Conservation (phyloP, 1,140 invertebrate genomes). For the Drosophila neocordata region DNA sequence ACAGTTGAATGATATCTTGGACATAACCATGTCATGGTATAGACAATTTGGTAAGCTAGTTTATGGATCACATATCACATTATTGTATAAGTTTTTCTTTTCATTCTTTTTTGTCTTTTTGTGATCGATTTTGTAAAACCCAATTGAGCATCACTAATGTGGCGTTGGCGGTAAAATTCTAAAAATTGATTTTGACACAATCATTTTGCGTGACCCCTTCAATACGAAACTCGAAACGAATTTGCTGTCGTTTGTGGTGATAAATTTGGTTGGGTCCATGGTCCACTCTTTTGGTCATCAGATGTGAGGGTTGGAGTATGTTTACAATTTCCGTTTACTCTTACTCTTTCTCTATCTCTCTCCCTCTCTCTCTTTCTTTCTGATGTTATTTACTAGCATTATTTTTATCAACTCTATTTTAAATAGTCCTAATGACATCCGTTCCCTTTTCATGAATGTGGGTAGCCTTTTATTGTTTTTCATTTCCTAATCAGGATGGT, state of each 20-base stretch:
- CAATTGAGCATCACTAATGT: constrained; percentile 72
- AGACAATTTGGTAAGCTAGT: no score
- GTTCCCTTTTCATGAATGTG: constrained; percentile 48
- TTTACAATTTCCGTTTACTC: constrained; percentile 44
- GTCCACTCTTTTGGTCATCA: constrained; percentile 9
- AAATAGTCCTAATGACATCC: constrained; percentile 78
- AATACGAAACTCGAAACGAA: constrained; percentile 41
- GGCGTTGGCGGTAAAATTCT: constrained; percentile 52
- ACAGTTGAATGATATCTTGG: not conserved
- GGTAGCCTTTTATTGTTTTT: constrained; percentile 76
- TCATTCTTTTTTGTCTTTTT: not conserved
- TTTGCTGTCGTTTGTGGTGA: constrained; percentile 38
- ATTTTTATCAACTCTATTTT: constrained; percentile 58
- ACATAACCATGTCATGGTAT: no score
- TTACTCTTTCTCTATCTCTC: not conserved
- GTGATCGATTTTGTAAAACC: constrained; percentile 49
- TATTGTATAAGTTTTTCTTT: not conserved
- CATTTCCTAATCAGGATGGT: constrained; percentile 68
- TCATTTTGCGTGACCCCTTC: constrained; percentile 69
- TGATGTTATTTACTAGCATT: not conserved
- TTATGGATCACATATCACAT: no score
- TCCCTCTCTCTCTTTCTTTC: not conserved
- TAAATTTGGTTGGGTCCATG: constrained; percentile 33
- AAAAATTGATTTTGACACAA: constrained; percentile 69
- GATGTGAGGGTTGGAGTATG: not conserved